Base-by-base conservation (phyloP, 1,140 invertebrate species). In the Scaptomyza graminum region DNA sequence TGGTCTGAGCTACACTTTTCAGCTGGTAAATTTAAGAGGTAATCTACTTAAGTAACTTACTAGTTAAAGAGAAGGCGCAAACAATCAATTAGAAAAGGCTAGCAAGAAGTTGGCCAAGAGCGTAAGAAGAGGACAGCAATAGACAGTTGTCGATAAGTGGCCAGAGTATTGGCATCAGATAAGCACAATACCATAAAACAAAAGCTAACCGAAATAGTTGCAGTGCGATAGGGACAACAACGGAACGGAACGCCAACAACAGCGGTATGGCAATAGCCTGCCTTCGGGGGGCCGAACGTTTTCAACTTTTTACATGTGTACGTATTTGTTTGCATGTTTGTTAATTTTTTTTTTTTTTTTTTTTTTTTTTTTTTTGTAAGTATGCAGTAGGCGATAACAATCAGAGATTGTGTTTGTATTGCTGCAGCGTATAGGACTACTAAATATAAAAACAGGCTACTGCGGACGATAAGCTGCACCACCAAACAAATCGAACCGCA, bases 201-300 rank as follows among this genome's bases (percentile, higher is more conserved):
- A 51, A 12, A 57, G 28, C 28, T 5, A 22, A 6, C 55, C 6
- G 16, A 22, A 31, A 41, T 8, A 13, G 6, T 9, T 34, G 22
- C 31, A 18, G 46, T 39, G 61, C 5, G 16, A 75, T 1, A 22
- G 63, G 22, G 73, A 75, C 16, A 46, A 39, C 73, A 57, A 61
- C 37, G 59, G 54, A 57, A 61, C 37, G 59, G 54, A 55, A 9
- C 25, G 16, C 50, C 9, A n/a, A 41, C 28, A 31, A 31, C 28
- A 41, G 37, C 3, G 6, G 31, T n/a, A 47, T 50, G 31, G 11
- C 34, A 72, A 59, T 71, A 67, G 74, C 63, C 74, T 76, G 74
- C 74, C 74, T 76, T 76, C 64, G 59, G 70, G 52, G 74, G 70
- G 74, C 64, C 64, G 64, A 34, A 18, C 52, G 11, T 64, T 25